Base-by-base conservation (phyloP, 2,113 vertebrate genomes). In the Oreochromis niloticus region DNA sequence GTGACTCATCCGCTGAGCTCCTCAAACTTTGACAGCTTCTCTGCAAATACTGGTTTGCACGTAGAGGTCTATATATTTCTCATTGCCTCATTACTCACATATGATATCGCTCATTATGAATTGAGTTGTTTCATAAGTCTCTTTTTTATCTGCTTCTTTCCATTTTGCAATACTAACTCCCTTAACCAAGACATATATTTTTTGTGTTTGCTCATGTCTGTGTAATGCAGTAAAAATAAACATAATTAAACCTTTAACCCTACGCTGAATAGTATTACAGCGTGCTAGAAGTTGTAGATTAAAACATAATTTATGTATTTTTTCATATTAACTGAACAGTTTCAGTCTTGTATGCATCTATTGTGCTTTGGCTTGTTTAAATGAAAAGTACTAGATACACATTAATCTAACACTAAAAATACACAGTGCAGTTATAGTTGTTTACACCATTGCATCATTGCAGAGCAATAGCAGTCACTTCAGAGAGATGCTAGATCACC, bases 401-500 rank as follows among this genome's bases (percentile, higher is more conserved):
- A 46, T 32, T 50, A 78, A 78, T 78, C 43, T 50, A 78, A 32
- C 22, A 32, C 16, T 32, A 19, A 50, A 78, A 78, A 19, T 19
- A 17, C 43, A 32, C 9, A 78, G 43, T 78, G 16, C 0, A 12
- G 43, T 78, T 78, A 32, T 13, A 78, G 27, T 27, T 50, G 17
- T 19, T 78, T 50, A 19, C 27, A 12, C 43, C 41, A 22, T 5
- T 66, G 61, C 6, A 66, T 36, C 61, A n/a, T 66, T 66, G 32
- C 61, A 66, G 4, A n/a, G 32, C 32, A 66, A 1, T 66, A n/a
- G 32, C 9, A 83, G 43, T 80, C 55, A 91, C 88, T 94, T 95
- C 92, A 96, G 92, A 95, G 87, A 84, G 83, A 41, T 46, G 14
- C 43, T n/a, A 88, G 82, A 85, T 95, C 86, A 89, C 90, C 92